Base-by-base conservation (phyloP, 2,888 invertebrate species). In the Chalcis sispes region DNA sequence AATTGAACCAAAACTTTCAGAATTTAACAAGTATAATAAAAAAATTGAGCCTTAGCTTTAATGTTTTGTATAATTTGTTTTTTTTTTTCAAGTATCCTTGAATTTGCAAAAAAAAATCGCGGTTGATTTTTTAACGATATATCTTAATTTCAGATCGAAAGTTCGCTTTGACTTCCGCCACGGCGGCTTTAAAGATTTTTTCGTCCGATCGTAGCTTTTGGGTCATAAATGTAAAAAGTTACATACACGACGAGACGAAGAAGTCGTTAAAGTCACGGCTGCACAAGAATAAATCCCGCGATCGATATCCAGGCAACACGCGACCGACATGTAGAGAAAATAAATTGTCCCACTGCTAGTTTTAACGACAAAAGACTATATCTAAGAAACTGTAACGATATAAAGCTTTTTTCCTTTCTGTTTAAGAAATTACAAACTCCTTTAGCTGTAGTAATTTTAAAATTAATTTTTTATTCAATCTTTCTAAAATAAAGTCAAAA, bases 261-360 rank as follows among this genome's bases (percentile, higher is more conserved):
- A 46, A 52, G 48, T 69, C 64, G 64, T 61, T 64, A 58, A 66
- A 75, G 61, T 71, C 65, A 58, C 25, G 71, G 66, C 65, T 62
- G 52, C 46, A 62, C 48, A 72, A 67, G 54, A 72, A 72, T 75
- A 75, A 71, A 75, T 75, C 61, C 23, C 36, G 0, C 20, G 29
- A 71, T 76, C 76, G 72, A 72, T 72, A 58, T 40, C 27, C 67
- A 25, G 36, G 58, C 52, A 59, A 67, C 61, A 62, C 54, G 66
- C 61, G 61, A 71, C 50, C 59, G 32, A 52, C 59, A 29, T 36
- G 18, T 2, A 36, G 42, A 46, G 18, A 40, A 72, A 56, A 75
- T 66, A 72, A 71, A 75, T 75, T 75, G 64, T 73, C 15, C 66
- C n/a, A 8, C 15, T 10, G 20, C 48, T 27, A 65, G 40, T 66